Percentiles rank a stretch among this genome's conserved stretches.
Conservation (phyloP, 2,888 invertebrate genomes). For the Oligia fasciuncula region DNA sequence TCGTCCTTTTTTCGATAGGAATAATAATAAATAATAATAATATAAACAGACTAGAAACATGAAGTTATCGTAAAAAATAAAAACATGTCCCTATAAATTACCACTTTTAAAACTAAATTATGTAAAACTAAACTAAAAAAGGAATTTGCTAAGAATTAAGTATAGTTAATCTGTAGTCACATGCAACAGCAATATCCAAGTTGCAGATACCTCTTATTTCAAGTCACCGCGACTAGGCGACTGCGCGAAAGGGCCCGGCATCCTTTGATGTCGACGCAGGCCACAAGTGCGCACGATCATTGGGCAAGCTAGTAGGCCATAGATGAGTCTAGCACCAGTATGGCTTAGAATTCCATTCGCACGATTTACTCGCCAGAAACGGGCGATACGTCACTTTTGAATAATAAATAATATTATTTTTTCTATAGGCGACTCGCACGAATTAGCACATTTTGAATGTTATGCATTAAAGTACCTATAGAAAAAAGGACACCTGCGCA, state of each 20-base stretch:
- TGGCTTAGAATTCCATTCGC: background rate
- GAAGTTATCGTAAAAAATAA: conserved; percentile 1
- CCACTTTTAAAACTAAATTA: background rate
- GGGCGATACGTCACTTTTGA: too few relatives aligned
- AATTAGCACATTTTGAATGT: too few relatives aligned
- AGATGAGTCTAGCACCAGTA: conserved; percentile 12
- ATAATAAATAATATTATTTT: too few relatives aligned
- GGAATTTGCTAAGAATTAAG: conserved; percentile 10
- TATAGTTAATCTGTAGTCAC: conserved; percentile 11
- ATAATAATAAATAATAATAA: too few relatives aligned
- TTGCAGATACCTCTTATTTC: conserved; percentile 35
- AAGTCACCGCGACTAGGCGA: conserved; percentile 23
- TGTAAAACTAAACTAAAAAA: conserved; percentile 9
- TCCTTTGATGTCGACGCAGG: conserved; percentile 56
- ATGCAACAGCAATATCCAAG: conserved; percentile 37
- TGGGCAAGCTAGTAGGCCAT: conserved; percentile 23
- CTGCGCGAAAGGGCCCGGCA: conserved; percentile 46
- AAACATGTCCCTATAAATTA: background rate
- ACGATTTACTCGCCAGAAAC: background rate
- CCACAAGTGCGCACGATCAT: conserved; percentile 42
- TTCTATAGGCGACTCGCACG: too few relatives aligned
- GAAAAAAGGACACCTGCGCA: too few relatives aligned
- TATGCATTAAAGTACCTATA: too few relatives aligned
- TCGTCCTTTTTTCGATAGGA: background rate
- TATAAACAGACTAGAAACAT: background rate